phyloP scores from a whole-genome alignment of 2,113 vertebrate species.

The Macquaria australasica region DNA sequence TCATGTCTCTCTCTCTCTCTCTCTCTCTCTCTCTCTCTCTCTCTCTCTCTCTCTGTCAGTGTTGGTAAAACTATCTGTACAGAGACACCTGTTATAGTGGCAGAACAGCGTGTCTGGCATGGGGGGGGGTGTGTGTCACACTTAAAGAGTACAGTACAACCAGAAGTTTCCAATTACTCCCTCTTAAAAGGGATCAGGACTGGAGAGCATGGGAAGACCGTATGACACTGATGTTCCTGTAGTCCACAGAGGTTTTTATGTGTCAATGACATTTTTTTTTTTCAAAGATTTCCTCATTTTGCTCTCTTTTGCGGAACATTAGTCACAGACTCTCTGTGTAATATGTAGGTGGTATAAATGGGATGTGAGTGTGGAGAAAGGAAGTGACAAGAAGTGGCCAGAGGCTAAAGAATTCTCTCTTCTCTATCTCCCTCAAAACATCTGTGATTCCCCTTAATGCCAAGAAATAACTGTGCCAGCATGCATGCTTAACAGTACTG shows the following conservation, averaged over 20 bases:
- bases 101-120: slow-evolving; percentile 39
- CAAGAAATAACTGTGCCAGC: slow-evolving; percentile 49
- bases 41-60: slow-evolving; percentile 43
- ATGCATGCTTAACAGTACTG: slow-evolving; percentile 21
- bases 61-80: slow-evolving; percentile 67
- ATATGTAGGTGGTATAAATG: slow-evolving; percentile 14
- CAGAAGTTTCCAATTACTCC: slow-evolving; percentile 61
- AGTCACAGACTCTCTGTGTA: neutral
- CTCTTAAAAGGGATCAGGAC: slow-evolving; percentile 54
- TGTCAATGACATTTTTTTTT: neutral
- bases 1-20: slow-evolving; percentile 41
- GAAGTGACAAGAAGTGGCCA: slow-evolving; percentile 25
- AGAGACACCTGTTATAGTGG: slow-evolving; percentile 79
- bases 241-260: slow-evolving; percentile 3
- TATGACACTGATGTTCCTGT: neutral
- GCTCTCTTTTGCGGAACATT: slow-evolving; percentile 8
- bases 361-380: slow-evolving; percentile 6
- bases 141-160: slow-evolving; percentile 33
- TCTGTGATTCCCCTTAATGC: slow-evolving; percentile 42
- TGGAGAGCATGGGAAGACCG: slow-evolving; percentile 41
- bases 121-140: no score
- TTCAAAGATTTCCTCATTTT: neutral
- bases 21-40: slow-evolving; percentile 34
- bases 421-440: slow-evolving; percentile 36
- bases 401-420: slow-evolving; percentile 21